These are phyloP conservation scores for Nesogale talazaci DNA, from an alignment of 2,113 vertebrate genomes.

Conservation along the genomic window DNA sequence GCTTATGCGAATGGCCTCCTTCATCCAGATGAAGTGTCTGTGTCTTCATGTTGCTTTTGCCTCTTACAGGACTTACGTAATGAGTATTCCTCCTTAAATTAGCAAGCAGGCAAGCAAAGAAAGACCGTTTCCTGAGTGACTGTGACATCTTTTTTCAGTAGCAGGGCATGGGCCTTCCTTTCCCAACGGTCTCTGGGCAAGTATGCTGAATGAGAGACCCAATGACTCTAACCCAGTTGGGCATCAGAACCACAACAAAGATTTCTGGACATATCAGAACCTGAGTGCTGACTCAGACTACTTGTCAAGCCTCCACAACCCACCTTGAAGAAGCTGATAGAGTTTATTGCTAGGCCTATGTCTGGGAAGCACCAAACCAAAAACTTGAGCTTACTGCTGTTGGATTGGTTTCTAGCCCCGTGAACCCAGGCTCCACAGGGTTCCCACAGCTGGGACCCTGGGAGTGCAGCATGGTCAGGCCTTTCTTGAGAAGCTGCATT, in stretches of 20 bases:
- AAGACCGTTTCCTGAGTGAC: not conserved
- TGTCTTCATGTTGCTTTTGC: no score
- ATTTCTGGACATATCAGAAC: not conserved
- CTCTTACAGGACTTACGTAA: no score
- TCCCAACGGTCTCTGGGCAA: not conserved
- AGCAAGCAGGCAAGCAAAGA: no score
- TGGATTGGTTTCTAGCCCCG: not conserved
- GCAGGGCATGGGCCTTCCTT: not conserved
- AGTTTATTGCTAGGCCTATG: not conserved
- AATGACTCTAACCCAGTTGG: not conserved
- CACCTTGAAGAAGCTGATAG: not conserved
- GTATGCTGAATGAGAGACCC: not conserved
- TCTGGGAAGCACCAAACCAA: not conserved
- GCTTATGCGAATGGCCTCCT: no score
- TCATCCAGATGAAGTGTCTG: no score
- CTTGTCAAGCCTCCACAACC: not conserved
- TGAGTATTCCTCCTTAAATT: no score
- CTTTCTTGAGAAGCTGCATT: not conserved
- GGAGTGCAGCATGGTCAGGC: not conserved
- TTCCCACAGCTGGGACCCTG: not conserved
- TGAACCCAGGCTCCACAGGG: not conserved
- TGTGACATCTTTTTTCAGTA: not conserved
- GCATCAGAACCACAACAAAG: not conserved
- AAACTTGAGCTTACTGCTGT: not conserved
- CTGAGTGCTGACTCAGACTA: not conserved